phyloP scores from a whole-genome alignment of 2,888 invertebrate species.

The Pristionchus japonicus region DNA sequence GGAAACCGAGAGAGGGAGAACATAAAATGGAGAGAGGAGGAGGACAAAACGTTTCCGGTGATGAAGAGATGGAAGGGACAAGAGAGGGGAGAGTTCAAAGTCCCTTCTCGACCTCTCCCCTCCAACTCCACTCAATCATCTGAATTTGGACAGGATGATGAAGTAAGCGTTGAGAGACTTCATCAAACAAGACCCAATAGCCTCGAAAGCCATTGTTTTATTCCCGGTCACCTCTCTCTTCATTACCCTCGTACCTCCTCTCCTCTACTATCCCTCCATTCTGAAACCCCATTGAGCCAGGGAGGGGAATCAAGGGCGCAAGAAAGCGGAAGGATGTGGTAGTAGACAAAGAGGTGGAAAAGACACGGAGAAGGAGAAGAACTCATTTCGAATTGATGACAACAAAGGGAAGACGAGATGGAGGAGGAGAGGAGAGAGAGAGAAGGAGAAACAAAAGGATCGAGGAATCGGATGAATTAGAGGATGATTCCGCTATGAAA shows the following conservation, averaged over 20 bases:
- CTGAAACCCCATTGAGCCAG: not conserved
- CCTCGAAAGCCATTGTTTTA: not conserved
- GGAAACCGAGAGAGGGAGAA: not conserved
- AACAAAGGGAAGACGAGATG: constrained; percentile 18
- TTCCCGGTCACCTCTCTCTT: not conserved
- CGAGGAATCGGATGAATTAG: not conserved
- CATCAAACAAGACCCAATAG: not conserved
- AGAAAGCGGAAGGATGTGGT: not conserved
- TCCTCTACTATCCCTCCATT: not conserved
- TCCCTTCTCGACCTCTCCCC: not conserved
- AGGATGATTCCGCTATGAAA: not conserved
- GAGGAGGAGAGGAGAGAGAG: not conserved
- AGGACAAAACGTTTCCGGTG: constrained; percentile 32
- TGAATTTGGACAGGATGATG: not conserved
- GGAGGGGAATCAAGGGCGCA: not conserved
- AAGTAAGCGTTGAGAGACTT: not conserved
- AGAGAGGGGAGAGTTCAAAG: not conserved
- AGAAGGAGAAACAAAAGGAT: constrained; percentile 25
- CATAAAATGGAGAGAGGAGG: not conserved
- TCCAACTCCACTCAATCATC: not conserved
- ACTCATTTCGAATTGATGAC: constrained; percentile 40
- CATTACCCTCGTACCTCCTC: not conserved
- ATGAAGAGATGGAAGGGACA: not conserved
- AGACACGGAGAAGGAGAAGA: not conserved
- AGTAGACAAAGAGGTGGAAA: not conserved